Percentiles rank a stretch among this genome's conserved stretches.
phyloP scores from a whole-genome alignment of 37 sponge, comb jelly and placozoan species.

The Halichondria panicea region DNA sequence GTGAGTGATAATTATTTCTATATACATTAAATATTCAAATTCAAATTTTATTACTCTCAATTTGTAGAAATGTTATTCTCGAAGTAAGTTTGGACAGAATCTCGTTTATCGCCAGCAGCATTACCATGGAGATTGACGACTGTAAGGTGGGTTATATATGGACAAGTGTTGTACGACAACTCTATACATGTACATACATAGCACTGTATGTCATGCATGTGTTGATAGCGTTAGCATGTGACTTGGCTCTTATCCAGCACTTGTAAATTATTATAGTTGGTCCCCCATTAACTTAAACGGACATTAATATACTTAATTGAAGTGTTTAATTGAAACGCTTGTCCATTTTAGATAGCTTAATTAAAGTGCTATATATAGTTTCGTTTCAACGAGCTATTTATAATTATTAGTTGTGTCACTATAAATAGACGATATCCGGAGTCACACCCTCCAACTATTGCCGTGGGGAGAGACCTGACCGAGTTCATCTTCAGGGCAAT shows the following conservation, averaged over 20 bases:
- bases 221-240: no score
- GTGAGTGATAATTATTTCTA: constrained; percentile 5
- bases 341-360: not conserved
- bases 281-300: no score
- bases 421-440: not conserved
- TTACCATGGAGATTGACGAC: constrained; percentile 4
- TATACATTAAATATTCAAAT: not conserved
- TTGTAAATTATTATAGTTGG: no score
- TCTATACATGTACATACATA: no score
- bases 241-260: no score
- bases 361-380: not conserved
- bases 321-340: not conserved
- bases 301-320: no score
- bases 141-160: constrained; percentile 12
- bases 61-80: constrained; percentile 9
- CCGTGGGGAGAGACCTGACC: not conserved
- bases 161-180: no score
- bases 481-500: not conserved
- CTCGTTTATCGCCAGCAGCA: constrained; percentile 41
- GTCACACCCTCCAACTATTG: constrained; percentile 8
- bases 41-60: not conserved
- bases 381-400: not conserved
- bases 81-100: constrained; percentile 51
- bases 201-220: no score
- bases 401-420: not conserved